Base-by-base conservation (phyloP, 2,888 invertebrate genomes). In the Colletes collaris region DNA sequence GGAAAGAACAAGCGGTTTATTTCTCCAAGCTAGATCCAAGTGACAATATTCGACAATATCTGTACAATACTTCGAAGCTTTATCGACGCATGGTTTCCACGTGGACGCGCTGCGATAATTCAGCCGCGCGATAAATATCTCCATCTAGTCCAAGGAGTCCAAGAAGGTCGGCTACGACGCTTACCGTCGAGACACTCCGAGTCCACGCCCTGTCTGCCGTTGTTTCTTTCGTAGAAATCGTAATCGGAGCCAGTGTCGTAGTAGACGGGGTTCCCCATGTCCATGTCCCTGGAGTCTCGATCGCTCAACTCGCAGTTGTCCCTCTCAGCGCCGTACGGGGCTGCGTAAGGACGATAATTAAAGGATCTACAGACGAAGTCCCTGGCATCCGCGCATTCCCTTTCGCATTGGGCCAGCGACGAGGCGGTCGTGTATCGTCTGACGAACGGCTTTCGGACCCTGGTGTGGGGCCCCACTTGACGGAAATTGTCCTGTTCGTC, bases 301-400 rank as follows among this genome's bases (percentile, higher is more conserved):
- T 98, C 98, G 91, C 97, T 98, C 7, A 98, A 94, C 92, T 98
- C 98, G 90, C 98, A 98, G 92, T 98, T 98, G 87, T 98, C 97
- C 50, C 96, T 93, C 83, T 96, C 96, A 2, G 94, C 94, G 6
- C 94, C 94, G 85, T 95, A 96, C 11, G 95, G 94, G 52, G 94
- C 95, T 44, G 94, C 93, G 68, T 94, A 93, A 0, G 93, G 96
- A 96, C 96, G 96, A 93, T 95, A 98, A 93, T 97, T 98, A 93
- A 98, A 98, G 50, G 97, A 96, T 91, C 97, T 95, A 90, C 98
- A 98, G 73, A 96, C 95, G 91, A 98, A 98, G 90, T 97, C 97
- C 86, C 96, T 94, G 46, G 96, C 95, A 89, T 97, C 97, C 56
- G 96, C 95, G 92, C 98, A 98, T 91, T 97, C 97, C 78, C 97